Base-by-base conservation (phyloP, 2,113 vertebrate species). In the Galbula dea region DNA sequence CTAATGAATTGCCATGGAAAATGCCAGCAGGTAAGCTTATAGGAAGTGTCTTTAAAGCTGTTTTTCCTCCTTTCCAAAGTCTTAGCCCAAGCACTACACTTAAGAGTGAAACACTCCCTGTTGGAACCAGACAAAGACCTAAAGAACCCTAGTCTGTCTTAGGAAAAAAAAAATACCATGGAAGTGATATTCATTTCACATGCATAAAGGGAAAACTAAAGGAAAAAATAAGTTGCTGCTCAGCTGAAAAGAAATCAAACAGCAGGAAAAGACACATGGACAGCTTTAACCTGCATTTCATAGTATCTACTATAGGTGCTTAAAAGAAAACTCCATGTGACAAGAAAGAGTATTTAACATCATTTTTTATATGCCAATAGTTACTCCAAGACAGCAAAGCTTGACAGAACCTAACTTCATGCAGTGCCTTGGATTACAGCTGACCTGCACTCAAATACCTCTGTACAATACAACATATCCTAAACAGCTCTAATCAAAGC, bases 1-100 rank as follows among this genome's bases (percentile, higher is more conserved):
- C 74, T 89, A 93, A 90, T 92, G 78, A 91, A 94, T 79, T 93
- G 62, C 46, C 71, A 82, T 43, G 26, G 71, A 96, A 96, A 91
- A 94, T 43, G 68, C 76, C 57, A 93, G 54, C 62, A 92, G 62
- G 23, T 54, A 92, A 92, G 73, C 62, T 91, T 90, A 94, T 18
- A 46, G 45, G 41, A 94, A 92, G 59, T 46, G 83, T 86, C 81
- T 84, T 76, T 87, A 86, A 93, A 84, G 76, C 46, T 77, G 48
- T 29, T 86, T 84, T 57, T 54, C 30, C 32, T 75, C 23, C n/a
- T 73, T 83, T 74, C 11, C 9, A 58, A 94, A 69, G 51, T 27
- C 55, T 24, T 7, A 92, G 66, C 6, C 54, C 65, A 82, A 81
- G 36, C 5, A 0, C 32, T 84, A 36, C 12, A 7, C 67, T 83